Conservation (phyloP, 2,113 vertebrate species). For the Rhabdornis inornatus region DNA sequence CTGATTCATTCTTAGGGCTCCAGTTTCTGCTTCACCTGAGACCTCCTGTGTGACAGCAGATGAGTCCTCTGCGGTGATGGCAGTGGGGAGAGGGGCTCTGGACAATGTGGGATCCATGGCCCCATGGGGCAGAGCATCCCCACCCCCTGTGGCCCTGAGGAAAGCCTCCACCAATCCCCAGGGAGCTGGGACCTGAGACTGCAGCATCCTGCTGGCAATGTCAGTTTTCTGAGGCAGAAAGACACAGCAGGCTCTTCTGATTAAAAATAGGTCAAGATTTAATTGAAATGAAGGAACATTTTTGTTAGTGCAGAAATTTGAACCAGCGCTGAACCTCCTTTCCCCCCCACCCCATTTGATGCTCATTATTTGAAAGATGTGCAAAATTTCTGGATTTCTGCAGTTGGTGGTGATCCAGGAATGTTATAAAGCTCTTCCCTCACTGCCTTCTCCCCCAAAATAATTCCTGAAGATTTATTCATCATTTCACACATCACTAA, state of each 20-base stretch:
- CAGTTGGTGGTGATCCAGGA: neutral
- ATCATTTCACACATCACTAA: constrained; percentile 10
- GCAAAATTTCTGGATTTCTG: neutral
- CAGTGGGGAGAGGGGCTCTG: neutral
- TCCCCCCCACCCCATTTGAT: neutral
- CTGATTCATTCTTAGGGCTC: neutral
- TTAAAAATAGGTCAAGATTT: constrained; percentile 51
- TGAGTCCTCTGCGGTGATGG: neutral
- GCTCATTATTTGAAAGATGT: neutral
- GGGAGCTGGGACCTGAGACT: neutral
- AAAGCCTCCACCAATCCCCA: neutral
- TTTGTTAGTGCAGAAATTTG: neutral
- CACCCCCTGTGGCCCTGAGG: rapidly evolving
- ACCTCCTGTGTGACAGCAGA: neutral
- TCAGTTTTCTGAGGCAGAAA: constrained; percentile 9
- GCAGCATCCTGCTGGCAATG: constrained; percentile 1
- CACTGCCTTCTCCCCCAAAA: neutral
- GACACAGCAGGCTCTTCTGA: neutral
- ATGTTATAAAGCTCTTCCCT: neutral
- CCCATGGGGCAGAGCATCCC: neutral
- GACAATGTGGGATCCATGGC: rapidly evolving
- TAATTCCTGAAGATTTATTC: constrained; percentile 1
- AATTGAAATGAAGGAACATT: constrained; percentile 30
- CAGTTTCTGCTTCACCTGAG: neutral
- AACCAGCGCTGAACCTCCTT: neutral